Base-by-base conservation (phyloP, 2,113 vertebrate species). In the Okapia johnstoni region DNA sequence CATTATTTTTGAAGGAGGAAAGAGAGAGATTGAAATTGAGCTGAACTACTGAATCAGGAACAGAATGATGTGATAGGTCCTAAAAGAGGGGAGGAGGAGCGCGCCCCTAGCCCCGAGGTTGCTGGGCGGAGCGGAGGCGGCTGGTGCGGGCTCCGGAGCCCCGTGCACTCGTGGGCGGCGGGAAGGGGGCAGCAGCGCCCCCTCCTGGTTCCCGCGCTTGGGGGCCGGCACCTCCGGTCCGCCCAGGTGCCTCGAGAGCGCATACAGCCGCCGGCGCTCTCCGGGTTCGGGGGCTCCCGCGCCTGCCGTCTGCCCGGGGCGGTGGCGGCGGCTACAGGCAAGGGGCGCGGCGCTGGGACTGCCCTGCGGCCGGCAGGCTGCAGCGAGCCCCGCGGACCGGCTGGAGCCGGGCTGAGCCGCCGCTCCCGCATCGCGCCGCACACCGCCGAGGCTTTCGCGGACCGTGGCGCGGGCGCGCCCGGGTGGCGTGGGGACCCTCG, bases 101-200 rank as follows among this genome's bases (percentile, higher is more conserved):
- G 36, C 30, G 23, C 16, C 4, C 19, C 1, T 0, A 2, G 48
- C 48, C 26, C 54, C 57, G 19, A 21, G 73, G 85, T n/a, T 36
- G 60, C 30, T 10, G 0, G 77, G 77, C 54, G 5, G 26, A 52
- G 48, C 61, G 30, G 60, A 11, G 87, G 16, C 23, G 23, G 66
- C 3, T 0, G 25, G 33, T 15, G 70, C 46, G 12, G 17, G 73
- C 90, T 70, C 3, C 0, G 2, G 55, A 33, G 60, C 92, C 4
- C 9, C 6, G 90, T 40, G 33, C 66, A 40, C 28, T 6, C 28
- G 5, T 36, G 0, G 23, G 83, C 36, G 30, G 21, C 11, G 57
- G 13, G 81, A 14, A 40, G n/a, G 54, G 33, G 70, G 83, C 55
- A 66, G 83, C 88, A 94, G 85, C 97, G 97, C 95, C 97, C 88